phyloP scores from a whole-genome alignment of 2,888 invertebrate species.

The Trypoxylon attenuatum region DNA sequence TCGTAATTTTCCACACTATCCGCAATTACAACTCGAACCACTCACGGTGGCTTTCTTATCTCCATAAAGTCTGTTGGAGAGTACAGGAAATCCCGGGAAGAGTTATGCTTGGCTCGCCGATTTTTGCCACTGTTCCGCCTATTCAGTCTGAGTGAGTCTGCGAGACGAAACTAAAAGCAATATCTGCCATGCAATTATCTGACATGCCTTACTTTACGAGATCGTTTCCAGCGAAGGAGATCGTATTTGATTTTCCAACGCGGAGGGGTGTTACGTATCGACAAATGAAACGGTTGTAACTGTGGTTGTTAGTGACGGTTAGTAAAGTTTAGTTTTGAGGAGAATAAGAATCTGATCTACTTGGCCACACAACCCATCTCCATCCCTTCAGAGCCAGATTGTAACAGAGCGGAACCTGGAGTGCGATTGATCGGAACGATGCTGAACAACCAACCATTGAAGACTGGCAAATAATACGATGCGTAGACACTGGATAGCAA shows the following conservation, averaged over 20 bases:
- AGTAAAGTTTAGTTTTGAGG: no score
- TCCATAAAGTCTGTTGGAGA: conserved; percentile 15
- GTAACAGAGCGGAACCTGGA: conserved; percentile 19
- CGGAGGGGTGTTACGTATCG: no score
- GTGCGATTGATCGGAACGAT: conserved; percentile 51
- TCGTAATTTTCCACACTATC: not conserved
- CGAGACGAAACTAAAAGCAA: no score
- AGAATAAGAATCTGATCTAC: conserved; percentile 26
- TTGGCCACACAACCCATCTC: conserved; percentile 31
- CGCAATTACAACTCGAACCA: not conserved
- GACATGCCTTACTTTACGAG: no score
- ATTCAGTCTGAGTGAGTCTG: no score
- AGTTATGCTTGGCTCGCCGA: not conserved
- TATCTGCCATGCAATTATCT: no score
- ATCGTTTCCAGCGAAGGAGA: no score
- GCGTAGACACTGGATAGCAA: conserved; percentile 49
- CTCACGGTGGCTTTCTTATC: not conserved
- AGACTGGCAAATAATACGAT: conserved; percentile 58
- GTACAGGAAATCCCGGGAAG: conserved; percentile 1
- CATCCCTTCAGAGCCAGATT: conserved; percentile 25
- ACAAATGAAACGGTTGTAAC: no score
- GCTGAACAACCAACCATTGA: conserved; percentile 55
- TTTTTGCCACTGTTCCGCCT: not conserved
- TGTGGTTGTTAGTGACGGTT: no score
- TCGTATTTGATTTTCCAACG: no score